Evolutionary conservation across 2,888 invertebrate species (phyloP), one percentile per base, ranked within the genome.

Genomic region (Papilio elwesi): DNA sequence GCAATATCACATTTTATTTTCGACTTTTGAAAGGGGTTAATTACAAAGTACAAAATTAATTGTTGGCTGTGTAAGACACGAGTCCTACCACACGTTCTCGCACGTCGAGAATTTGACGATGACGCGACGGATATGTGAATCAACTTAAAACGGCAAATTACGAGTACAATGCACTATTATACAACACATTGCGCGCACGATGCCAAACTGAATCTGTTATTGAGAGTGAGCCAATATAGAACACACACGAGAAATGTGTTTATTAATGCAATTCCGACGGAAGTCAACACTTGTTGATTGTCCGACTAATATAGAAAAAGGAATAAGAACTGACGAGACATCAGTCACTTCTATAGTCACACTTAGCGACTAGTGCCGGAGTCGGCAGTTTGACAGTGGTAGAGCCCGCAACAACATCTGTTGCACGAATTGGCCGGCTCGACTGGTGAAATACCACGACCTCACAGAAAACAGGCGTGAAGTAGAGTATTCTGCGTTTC

Each of bases 141-240:
- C 59, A 62, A 62, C 59, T 62, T 62, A 43, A 62, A 62, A 43
- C 43, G 1, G 59, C 51, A 49, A 63, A 59, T 16, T 62, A 62
- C 59, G 43, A 62, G 59, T 62, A 62, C 59, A 62, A 62, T 62
- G 59, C 43, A 15, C 59, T 62, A 38, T 62, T 62, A 62, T 62
- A 62, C 59, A 62, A 62, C 43, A n/a, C 59, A 62, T 15, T 6
- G 10, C 13, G 26, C 36, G 11, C 13, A 26, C n/a, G 38, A 62
- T 62, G 59, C 59, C 59, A 62, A 62, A 43, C 43, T 10, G 6
- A 62, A 43, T 59, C 38, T 62, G 59, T 62, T 62, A 62, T 62
- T 62, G 59, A 62, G 59, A 62, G 9, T 10, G 59, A 62, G 59
- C 59, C 59, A 62, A 62, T n/a, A 62, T n/a, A n/a, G 38, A 59